These are phyloP conservation scores for Phaonia tiefii DNA, from an alignment of 2,888 invertebrate species.

Conservation along the genomic window DNA sequence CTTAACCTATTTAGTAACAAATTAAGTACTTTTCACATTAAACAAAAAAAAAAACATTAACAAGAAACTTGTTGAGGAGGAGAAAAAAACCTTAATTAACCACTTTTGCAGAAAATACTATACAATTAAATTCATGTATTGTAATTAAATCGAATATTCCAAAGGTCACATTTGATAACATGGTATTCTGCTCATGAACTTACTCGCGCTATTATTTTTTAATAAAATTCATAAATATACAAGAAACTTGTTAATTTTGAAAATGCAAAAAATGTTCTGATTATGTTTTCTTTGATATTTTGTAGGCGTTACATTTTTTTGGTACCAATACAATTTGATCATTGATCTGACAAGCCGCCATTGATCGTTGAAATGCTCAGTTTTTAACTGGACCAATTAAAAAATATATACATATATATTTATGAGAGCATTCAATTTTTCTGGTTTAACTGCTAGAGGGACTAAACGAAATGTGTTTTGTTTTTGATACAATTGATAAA, in stretches of 20 bases:
- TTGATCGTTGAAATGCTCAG: no score
- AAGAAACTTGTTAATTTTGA: no score
- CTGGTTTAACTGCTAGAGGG: no score
- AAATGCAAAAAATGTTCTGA: neutral
- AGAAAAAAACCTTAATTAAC: neutral
- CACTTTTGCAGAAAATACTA: neutral
- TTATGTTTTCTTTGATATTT: neutral
- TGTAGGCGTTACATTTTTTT: slow-evolving; percentile 11
- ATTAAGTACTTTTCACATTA: no score
- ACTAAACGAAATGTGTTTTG: no score
- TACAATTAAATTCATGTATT: neutral
- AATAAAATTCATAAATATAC: no score
- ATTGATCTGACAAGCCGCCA: neutral
- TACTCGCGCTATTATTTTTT: no score
- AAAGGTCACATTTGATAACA: neutral
- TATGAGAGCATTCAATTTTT: no score
- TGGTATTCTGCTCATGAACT: neutral
- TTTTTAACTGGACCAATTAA: no score
- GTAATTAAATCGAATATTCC: neutral
- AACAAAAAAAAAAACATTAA: neutral
- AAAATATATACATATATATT: no score
- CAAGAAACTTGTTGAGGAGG: neutral
- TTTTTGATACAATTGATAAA: no score
- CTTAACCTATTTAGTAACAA: no score
- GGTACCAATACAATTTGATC: neutral